Evolutionary conservation across 2,888 invertebrate genomes (phyloP), one percentile per base, ranked within the genome.

Genomic region (Hyles lineata): DNA sequence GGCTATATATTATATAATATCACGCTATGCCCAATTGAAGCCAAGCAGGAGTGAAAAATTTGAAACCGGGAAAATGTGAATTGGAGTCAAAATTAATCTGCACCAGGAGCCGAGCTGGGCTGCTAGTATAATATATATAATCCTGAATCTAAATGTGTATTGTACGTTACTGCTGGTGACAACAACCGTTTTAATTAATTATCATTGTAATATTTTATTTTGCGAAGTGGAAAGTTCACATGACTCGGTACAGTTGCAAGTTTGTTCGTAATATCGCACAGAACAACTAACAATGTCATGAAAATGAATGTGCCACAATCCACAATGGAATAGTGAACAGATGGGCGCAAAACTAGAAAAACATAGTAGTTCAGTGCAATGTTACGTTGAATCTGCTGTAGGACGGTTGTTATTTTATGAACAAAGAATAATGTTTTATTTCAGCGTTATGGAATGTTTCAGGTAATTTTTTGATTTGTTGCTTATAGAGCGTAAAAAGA

Each of bases 101-200:
- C 29, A 29, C 29, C 29, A 29, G 29, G 29, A 29, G 29, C 29
- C 29, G 3, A 5, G 29, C 29, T 29, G 4, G 2, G 29, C 29
- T 5, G 29, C 29, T 29, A 29, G 29, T 29, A 29, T 2, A 29
- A 2, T 29, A 29, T 76, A 2, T 29, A 29, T 76, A 62, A 32
- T 78, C 74, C 78, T 77, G 73, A 76, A 75, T 73, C 73, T 77
- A 77, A 77, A 73, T 72, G 77, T 78, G 69, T 74, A 71, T 72
- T 72, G 75, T 76, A 71, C 29, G 61, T 62, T 6, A 82, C 74
- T 75, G 78, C 73, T 75, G 72, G 75, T 80, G 80, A 78, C 78
- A 76, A 75, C 76, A 78, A 74, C 72, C 76, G 76, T 81, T 82
- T 63, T 82, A 79, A 82, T 80, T 79, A 78, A 76, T 29, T 29